phyloP scores from a whole-genome alignment of 2,888 invertebrate genomes.

The Phyllotreta cruciferae region DNA sequence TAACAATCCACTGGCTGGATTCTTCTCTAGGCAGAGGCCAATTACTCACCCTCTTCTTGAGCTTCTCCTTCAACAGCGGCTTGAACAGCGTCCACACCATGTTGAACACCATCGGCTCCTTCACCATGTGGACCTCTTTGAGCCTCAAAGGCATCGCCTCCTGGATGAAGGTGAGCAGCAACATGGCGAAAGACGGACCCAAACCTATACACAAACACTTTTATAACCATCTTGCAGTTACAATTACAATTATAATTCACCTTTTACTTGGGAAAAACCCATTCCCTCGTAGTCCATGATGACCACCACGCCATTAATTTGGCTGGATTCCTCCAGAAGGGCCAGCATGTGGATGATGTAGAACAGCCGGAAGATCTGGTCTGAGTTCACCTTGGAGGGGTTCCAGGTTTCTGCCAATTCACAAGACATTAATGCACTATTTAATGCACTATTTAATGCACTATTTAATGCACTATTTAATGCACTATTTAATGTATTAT shows the following conservation, averaged over 20 bases:
- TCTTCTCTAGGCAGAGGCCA: not conserved
- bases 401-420: constrained; percentile 71
- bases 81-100: constrained; percentile 86
- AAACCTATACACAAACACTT: constrained; percentile 53
- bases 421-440: not conserved
- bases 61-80: constrained; percentile 80
- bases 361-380: constrained; percentile 80
- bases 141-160: constrained; percentile 85
- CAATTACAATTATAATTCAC: constrained; percentile 12
- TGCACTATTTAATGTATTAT: not conserved
- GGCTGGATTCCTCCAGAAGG: constrained; percentile 78
- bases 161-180: constrained; percentile 81
- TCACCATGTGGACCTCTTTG: constrained; percentile 86
- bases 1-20: not conserved
- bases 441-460: not conserved
- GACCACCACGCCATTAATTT: constrained; percentile 81
- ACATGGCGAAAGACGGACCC: constrained; percentile 77
- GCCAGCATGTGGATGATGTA: constrained; percentile 83
- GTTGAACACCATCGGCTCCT: constrained; percentile 84
- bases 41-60: constrained; percentile 74
- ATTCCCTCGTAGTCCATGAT: constrained; percentile 84
- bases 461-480: not conserved
- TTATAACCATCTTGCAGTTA: not conserved
- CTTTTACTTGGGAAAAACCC: constrained; percentile 75
- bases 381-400: constrained; percentile 74